Conservation (phyloP, 2,113 vertebrate genomes). For the Chlamydotis undulata region DNA sequence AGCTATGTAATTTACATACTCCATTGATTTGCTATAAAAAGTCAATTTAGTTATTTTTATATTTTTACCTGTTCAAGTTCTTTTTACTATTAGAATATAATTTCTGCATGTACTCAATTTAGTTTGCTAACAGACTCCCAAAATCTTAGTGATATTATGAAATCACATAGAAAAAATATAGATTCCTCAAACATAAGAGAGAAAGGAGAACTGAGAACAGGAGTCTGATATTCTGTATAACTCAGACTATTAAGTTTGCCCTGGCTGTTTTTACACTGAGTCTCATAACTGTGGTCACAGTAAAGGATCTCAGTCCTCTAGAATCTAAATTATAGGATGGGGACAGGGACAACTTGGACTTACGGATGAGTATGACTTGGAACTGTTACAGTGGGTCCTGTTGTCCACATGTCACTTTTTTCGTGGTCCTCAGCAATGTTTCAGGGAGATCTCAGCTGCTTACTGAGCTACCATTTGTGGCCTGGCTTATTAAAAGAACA, state of each 20-base stretch:
- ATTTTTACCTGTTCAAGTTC: background rate
- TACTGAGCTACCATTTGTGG: background rate
- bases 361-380: background rate
- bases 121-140: background rate
- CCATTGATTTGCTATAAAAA: background rate
- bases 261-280: background rate
- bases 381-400: background rate
- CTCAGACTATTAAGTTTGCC: background rate
- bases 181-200: background rate
- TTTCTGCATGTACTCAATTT: background rate
- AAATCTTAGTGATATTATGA: background rate
- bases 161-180: background rate
- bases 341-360: background rate
- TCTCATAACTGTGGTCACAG: background rate
- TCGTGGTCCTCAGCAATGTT: background rate
- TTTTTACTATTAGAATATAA: background rate
- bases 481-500: background rate
- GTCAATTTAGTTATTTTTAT: background rate
- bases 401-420: background rate
- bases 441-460: background rate
- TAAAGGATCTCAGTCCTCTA: background rate
- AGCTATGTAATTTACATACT: background rate
- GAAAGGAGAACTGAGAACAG: background rate
- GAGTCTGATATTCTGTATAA: background rate
- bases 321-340: background rate